Conservation (phyloP, 2,888 invertebrate species). For the Cactoblastis cactorum region DNA sequence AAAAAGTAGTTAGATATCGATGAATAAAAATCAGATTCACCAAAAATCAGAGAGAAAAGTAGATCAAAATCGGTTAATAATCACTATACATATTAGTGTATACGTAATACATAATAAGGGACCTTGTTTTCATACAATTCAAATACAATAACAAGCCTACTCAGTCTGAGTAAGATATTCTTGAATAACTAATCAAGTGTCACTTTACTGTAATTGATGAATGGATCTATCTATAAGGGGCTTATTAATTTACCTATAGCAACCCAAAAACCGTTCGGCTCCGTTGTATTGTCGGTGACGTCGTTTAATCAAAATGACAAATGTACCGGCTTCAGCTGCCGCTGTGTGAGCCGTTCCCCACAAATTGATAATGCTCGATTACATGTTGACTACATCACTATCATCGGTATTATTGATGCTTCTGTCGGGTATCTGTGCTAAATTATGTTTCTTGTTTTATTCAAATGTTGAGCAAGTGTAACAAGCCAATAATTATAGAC, state of each 20-base stretch:
- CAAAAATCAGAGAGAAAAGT: no score
- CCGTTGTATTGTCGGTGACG: conserved; percentile 40
- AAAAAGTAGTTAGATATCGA: no score
- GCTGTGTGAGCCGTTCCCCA: conserved; percentile 27
- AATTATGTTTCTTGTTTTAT: neutral
- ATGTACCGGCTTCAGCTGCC: conserved; percentile 43
- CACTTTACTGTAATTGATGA: conserved; percentile 1
- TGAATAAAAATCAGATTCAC: no score
- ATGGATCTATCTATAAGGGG: conserved; percentile 6
- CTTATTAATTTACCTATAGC: conserved; percentile 12
- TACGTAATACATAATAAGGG: no score
- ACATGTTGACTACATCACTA: conserved; percentile 36
- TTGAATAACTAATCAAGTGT: neutral
- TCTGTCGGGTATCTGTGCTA: neutral
- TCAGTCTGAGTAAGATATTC: neutral
- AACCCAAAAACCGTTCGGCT: conserved; percentile 11
- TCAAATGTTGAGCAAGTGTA: no score
- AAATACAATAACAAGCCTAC: no score
- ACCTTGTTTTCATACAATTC: no score
- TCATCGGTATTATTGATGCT: conserved; percentile 21
- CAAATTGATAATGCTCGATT: conserved; percentile 50
- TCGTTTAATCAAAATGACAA: conserved; percentile 57
- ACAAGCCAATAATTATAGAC: no score
- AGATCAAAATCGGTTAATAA: no score
- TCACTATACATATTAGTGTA: no score